Evolutionary conservation across 2,113 vertebrate genomes (phyloP).

Genomic region (Zosterops hypoxanthus): DNA sequence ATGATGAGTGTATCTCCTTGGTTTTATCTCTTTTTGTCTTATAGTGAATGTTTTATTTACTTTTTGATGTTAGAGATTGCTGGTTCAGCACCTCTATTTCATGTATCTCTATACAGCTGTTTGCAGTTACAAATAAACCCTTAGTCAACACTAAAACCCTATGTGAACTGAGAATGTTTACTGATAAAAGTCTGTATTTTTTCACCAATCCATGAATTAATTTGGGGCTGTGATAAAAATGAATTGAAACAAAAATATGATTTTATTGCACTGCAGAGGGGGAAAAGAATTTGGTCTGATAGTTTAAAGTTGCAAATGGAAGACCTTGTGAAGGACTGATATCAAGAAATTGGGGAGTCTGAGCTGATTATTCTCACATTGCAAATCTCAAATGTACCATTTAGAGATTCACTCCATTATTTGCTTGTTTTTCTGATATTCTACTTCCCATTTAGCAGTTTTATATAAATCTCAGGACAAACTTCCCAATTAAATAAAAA

Average conservation of each 20-base stretch:
- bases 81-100: neutral
- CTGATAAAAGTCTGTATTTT: neutral
- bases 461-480: neutral
- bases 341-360: neutral
- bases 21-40: neutral
- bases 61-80: neutral
- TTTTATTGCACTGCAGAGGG: neutral
- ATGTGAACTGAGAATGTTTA: neutral
- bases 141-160: neutral
- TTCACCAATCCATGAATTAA: neutral
- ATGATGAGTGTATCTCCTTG: neutral
- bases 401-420: neutral
- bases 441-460: neutral
- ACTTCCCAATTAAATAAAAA: neutral
- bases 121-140: neutral
- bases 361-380: neutral
- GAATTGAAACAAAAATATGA: neutral
- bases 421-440: neutral
- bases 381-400: neutral
- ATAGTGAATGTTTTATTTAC: neutral
- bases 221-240: neutral
- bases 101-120: neutral
- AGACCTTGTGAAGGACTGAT: neutral
- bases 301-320: neutral
- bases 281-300: neutral